A percentile compares a stretch with the other conserved stretches of the same genome.
Conservation (phyloP, 1,140 invertebrate species). For the Aphis gossypii region DNA sequence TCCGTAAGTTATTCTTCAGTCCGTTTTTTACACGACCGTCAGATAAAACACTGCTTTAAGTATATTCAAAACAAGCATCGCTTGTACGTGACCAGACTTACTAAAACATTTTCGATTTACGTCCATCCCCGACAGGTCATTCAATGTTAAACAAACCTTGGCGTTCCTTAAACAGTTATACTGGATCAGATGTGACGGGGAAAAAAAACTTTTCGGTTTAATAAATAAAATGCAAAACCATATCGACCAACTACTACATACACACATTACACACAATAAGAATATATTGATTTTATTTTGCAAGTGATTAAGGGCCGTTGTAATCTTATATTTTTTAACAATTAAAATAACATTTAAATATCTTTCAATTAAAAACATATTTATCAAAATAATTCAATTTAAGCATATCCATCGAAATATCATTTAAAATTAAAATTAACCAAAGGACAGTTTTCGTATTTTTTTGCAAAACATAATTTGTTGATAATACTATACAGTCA, state of each 20-base stretch:
- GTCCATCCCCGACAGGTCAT: constrained; percentile 30
- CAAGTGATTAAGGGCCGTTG: not conserved
- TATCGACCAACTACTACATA: not conserved
- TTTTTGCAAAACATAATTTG: not conserved
- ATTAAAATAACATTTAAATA: not conserved
- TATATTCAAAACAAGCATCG: constrained; percentile 17
- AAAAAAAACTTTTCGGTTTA: not conserved
- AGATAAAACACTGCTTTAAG: not conserved
- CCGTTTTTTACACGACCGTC: not conserved
- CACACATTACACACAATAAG: not conserved
- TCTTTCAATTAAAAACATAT: not conserved
- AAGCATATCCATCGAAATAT: not conserved
- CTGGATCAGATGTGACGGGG: not conserved
- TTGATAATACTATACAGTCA: not conserved
- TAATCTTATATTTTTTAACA: not conserved
- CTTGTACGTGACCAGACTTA: constrained; percentile 19
- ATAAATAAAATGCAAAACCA: not conserved
- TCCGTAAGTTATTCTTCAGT: not conserved
- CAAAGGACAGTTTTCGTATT: no score
- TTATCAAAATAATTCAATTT: not conserved
- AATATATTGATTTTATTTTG: not conserved
- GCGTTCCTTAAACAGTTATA: not conserved
- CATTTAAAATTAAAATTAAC: not conserved
- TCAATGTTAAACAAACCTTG: constrained; percentile 26
- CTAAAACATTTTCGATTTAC: constrained; percentile 5